These are phyloP conservation scores for Petroica traversi DNA, from an alignment of 2,113 vertebrate genomes.

Conservation along the genomic window DNA sequence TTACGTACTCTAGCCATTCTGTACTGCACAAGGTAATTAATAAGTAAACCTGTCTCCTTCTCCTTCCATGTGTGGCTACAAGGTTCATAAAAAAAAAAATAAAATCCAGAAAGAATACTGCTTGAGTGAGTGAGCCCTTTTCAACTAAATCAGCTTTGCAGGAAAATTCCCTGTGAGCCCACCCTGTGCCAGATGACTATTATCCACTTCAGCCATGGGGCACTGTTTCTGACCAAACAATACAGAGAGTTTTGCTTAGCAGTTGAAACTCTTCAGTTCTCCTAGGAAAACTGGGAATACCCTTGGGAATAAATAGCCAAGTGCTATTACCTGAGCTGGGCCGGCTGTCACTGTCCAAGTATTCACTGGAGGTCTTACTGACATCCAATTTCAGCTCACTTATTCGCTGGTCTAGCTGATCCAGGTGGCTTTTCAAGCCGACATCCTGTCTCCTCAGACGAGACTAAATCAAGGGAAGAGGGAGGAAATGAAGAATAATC, in stretches of 20 bases:
- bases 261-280: not conserved
- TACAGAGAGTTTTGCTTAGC: not conserved
- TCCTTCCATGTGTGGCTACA: not conserved
- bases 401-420: slow-evolving; percentile 90
- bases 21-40: not conserved
- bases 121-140: not conserved
- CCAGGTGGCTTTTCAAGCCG: slow-evolving; percentile 87
- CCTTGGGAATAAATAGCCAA: not conserved
- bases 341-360: slow-evolving; percentile 89
- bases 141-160: not conserved
- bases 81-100: not conserved
- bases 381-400: slow-evolving; percentile 88
- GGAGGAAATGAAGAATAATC: not conserved
- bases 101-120: not conserved
- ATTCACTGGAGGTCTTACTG: slow-evolving; percentile 80
- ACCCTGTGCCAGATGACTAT: not conserved
- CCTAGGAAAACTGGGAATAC: not conserved
- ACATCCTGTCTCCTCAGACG: slow-evolving; percentile 86
- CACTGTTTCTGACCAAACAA: not conserved
- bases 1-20: not conserved
- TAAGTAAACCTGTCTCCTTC: not conserved
- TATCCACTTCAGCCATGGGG: not conserved
- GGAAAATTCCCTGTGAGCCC: not conserved
- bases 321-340: slow-evolving; percentile 88
- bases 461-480: slow-evolving; percentile 71